Evolutionary conservation across 1,140 invertebrate species (phyloP).

Genomic region (Brachionus paranguensis): DNA sequence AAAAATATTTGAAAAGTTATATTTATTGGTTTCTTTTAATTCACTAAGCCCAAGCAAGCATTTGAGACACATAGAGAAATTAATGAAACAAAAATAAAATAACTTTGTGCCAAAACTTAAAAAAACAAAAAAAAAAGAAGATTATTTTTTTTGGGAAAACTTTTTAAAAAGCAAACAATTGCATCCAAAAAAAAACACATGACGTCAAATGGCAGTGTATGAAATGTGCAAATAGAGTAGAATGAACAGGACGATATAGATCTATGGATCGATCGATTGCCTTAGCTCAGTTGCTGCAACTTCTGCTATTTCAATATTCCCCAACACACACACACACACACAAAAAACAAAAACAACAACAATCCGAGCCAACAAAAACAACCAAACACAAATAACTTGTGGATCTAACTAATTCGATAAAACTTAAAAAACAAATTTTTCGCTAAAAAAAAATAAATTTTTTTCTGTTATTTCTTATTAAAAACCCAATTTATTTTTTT

Average conservation of each 20-base stretch:
- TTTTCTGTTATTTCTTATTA: conserved; percentile 18
- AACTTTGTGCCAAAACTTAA: neutral
- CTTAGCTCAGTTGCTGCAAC: neutral
- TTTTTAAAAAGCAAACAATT: neutral
- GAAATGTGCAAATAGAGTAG: neutral
- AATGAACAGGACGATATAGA: neutral
- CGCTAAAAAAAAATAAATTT: neutral
- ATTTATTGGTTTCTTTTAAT: neutral
- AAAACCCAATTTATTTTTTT: conserved; percentile 33
- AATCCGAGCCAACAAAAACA: neutral
- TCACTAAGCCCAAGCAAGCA: neutral
- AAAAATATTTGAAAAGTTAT: neutral
- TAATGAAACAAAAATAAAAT: conserved; percentile 2
- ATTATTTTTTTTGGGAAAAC: neutral
- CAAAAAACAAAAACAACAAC: neutral
- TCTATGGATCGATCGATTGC: neutral
- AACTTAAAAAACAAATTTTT: conserved; percentile 25
- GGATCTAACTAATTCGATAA: conserved; percentile 34
- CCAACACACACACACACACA: neutral
- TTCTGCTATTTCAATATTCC: neutral
- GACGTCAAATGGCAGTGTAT: neutral
- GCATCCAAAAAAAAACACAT: neutral
- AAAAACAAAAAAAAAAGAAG: neutral
- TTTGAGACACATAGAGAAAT: neutral
- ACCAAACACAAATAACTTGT: conserved; percentile 20